Evolutionary conservation across 2,797 vertebrate genomes (phyloP).

Genomic region (Anabas testudineus): DNA sequence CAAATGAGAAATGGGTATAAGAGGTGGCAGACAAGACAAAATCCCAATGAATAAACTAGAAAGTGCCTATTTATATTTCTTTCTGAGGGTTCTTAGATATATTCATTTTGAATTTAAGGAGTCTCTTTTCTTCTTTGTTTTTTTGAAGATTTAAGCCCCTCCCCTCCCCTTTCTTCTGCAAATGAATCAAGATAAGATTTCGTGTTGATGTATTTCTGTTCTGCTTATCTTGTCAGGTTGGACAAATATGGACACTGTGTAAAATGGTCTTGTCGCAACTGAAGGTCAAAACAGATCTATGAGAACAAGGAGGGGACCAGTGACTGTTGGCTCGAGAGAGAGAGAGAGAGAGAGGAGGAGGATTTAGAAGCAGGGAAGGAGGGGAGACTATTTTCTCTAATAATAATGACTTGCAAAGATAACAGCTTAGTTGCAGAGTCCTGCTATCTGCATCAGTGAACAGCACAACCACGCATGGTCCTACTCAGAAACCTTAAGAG

Average conservation of each 20-base stretch:
- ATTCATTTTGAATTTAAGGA: slow-evolving; percentile 25
- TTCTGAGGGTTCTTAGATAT: slow-evolving; percentile 3
- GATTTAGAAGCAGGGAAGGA: slow-evolving; percentile 32
- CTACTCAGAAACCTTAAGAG: slow-evolving; percentile 47
- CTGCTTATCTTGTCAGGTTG: slow-evolving; percentile 71
- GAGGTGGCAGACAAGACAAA: not conserved
- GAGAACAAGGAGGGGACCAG: slow-evolving; percentile 16
- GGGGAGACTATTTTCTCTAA: slow-evolving; percentile 53
- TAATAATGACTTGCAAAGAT: slow-evolving; percentile 73
- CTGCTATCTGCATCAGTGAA: slow-evolving; percentile 53
- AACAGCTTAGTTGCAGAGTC: slow-evolving; percentile 51
- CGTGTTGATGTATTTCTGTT: slow-evolving; percentile 66
- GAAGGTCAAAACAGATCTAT: slow-evolving; percentile 78
- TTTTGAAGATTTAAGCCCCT: slow-evolving; percentile 5
- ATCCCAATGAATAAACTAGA: not conserved
- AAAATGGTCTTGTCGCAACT: slow-evolving; percentile 68
- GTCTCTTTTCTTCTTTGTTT: slow-evolving; percentile 1
- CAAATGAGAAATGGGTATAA: slow-evolving; percentile 10
- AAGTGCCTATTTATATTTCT: slow-evolving; percentile 20
- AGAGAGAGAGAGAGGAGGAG: slow-evolving; percentile 19
- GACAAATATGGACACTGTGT: slow-evolving; percentile 72
- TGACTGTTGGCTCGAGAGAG: slow-evolving; percentile 15
- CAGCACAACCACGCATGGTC: slow-evolving; percentile 19
- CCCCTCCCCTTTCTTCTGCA: not conserved
- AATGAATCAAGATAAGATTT: slow-evolving; percentile 71